Evolutionary conservation across 2,797 vertebrate genomes (phyloP), one percentile per base, ranked within the genome.

Genomic region (Eulemur albifrons): DNA sequence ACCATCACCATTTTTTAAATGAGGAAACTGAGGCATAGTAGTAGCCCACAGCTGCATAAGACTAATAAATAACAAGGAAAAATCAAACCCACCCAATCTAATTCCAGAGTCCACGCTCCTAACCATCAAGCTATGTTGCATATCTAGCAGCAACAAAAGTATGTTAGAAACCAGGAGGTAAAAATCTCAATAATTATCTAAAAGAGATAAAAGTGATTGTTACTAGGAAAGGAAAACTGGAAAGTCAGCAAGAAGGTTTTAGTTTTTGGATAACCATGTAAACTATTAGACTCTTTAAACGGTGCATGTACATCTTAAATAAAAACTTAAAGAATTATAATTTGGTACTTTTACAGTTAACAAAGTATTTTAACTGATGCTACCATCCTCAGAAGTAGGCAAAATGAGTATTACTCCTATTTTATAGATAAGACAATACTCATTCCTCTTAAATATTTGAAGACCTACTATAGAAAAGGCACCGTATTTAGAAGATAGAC

Each of bases 371-470:
- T 93, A 86, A 85, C 32, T 92, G 30, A 85, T 83, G 27, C n/a
- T 88, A 95, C 7, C 65, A 90, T 48, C 23, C 88, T 83, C 13
- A 40, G 17, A 84, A 80, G 72, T 20, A 79, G 32, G 35, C 13
- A 95, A 88, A 96, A 67, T 80, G 40, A 90, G 5, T 87, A 52
- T 35, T 59, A 52, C n/a, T 67, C 69, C 76, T 83, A 81, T 88
- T 90, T 96, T 80, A 61, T 13, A 80, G 48, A 45, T 59, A 72
- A 93, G 32, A 89, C 91, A 82, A 70, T 40, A 80, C 43, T 86
- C 50, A 83, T 65, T 94, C 48, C 61, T 96, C 50, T 87, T 77
- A 92, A 92, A 88, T 81, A 93, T 76, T 81, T 89, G 40, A 92
- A 52, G 13, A 69, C 13, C 72, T 79, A 43, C 69, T 81, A 38